Evolutionary conservation across 2,888 invertebrate species (phyloP), one percentile per base, ranked within the genome.

Genomic region (Scaptomyza parva): DNA sequence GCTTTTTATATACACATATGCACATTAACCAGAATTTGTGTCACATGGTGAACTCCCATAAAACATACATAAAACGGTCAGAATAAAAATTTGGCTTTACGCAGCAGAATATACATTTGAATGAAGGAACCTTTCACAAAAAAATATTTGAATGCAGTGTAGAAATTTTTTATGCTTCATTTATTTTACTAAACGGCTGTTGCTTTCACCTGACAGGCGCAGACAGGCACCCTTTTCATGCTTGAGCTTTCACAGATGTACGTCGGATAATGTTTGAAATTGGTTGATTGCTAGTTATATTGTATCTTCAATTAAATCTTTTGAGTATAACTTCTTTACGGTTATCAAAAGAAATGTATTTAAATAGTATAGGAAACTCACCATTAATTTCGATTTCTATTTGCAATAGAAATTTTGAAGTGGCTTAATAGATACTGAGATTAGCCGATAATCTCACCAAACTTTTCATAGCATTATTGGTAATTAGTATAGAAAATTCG

Each of bases 21-120:
- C 17, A 43, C 12, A 43, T 48, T 22, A 41, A 76, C 52, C 26
- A 37, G 2, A n/a, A 55, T 60, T 55, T 55, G 59, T 60, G 54
- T 50, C 59, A 54, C 55, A 59, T 59, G 43, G 54, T 55, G 20
- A 30, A 41, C 30, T 53, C 33, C 26, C 35, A 41, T n/a, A 30
- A 12, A 48, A 28, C 17, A 58, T 14, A 22, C 18, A 22, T 35
- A 35, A 14, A 20, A 28, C 2, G 9, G 18, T 2, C 18, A 30
- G 20, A 3, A 2, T 33, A 18, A 26, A 24, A 39, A 14, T 14
- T 7, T 14, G 17, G 14, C 44, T 28, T 12, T 24, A 11, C 3
- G 4, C 11, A 17, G 24, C 2, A 26, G 11, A 22, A 17, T 11
- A 28, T 51, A 59, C 39, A 17, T 28, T 9, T 44, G 5, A 48